Base-by-base conservation (phyloP, 2,888 invertebrate genomes). In the Seladonia tumulorum region DNA sequence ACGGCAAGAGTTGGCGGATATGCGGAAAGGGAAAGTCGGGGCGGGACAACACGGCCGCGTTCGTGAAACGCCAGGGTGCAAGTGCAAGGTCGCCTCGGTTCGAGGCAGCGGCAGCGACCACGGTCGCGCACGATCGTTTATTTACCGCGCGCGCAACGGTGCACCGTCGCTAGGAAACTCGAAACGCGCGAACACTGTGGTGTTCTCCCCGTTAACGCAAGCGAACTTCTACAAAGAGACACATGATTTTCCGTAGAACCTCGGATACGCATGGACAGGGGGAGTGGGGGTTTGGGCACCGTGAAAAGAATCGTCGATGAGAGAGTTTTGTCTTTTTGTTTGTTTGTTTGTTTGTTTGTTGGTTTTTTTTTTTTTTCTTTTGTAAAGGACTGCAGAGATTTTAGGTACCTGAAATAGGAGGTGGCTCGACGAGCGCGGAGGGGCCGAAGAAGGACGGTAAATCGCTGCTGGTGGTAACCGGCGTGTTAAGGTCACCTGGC, bases 361-460 rank as follows among this genome's bases (percentile, higher is more conserved):
- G 53, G n/a, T n/a, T n/a, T n/a, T 60, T 18, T 25, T 25, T 60
- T n/a, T 57, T 57, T n/a, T 57, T 22, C 12, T 68, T 60, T 63
- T 29, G 29, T 83, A 82, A 79, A 83, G 80, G 83, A 79, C 83
- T 83, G 83, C 75, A 81, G 87, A 87, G 83, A 79, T 70, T 39
- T 70, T 87, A 89, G 85, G 86, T 92, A 93, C 93, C 93, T 92
- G 93, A 91, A 87, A 93, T 93, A 85, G 93, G 93, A 76, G 93
- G 93, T 84, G 93, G 92, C 94, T 99, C 98, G 92, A 98, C 97
- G 92, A 97, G 97, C 89, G 97, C 97, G 93, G 98, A 97, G 91
- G 98, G 97, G 91, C 97, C 98, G 96, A 99, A 99, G 96, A 99
- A 99, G 94, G 98, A 98, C 91, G 98, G 98, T 94, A 98, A 97